Percentiles rank a stretch among this genome's conserved stretches.
These are phyloP conservation scores for Misgurnus anguillicaudatus DNA, from an alignment of 2,113 vertebrate genomes.

Conservation along the genomic window DNA sequence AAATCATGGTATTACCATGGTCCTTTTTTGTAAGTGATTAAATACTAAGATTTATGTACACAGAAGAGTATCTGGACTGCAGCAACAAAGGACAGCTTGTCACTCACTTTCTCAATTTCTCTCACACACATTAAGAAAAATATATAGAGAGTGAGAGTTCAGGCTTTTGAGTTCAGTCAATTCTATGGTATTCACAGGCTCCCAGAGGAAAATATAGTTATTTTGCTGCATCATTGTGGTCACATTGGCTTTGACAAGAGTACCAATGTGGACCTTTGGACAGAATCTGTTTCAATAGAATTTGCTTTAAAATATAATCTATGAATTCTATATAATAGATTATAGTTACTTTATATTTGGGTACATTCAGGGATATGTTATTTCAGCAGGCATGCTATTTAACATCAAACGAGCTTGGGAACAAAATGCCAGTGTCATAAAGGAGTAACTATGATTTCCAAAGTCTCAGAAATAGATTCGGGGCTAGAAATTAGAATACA, in stretches of 20 bases:
- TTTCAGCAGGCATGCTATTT: conserved; percentile 28
- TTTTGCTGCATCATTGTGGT: conserved; percentile 31
- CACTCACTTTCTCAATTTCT: not conserved
- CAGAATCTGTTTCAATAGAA: conserved; percentile 14
- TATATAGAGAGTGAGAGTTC: conserved; percentile 11
- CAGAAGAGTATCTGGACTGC: conserved; percentile 10
- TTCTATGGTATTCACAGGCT: conserved; percentile 26
- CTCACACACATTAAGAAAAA: not conserved
- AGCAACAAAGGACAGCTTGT: conserved; percentile 3
- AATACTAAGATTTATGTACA: conserved; percentile 30
- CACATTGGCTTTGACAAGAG: conserved; percentile 12
- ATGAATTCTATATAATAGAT: not conserved
- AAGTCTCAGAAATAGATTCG: conserved; percentile 14
- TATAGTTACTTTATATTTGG: conserved; percentile 16
- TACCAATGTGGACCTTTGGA: conserved; percentile 8
- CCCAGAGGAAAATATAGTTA: conserved; percentile 14
- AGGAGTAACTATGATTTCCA: conserved; percentile 16
- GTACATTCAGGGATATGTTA: conserved; percentile 23
- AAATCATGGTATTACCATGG: not conserved
- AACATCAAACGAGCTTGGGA: conserved; percentile 30
- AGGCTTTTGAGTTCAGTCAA: conserved; percentile 27
- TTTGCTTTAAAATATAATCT: conserved; percentile 8
- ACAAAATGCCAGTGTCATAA: conserved; percentile 31
- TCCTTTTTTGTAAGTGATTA: conserved; percentile 15
- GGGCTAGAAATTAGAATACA: conserved; percentile 17